These are phyloP conservation scores for Xestia c-nigrum DNA, from an alignment of 2,888 invertebrate species.

Conservation along the genomic window DNA sequence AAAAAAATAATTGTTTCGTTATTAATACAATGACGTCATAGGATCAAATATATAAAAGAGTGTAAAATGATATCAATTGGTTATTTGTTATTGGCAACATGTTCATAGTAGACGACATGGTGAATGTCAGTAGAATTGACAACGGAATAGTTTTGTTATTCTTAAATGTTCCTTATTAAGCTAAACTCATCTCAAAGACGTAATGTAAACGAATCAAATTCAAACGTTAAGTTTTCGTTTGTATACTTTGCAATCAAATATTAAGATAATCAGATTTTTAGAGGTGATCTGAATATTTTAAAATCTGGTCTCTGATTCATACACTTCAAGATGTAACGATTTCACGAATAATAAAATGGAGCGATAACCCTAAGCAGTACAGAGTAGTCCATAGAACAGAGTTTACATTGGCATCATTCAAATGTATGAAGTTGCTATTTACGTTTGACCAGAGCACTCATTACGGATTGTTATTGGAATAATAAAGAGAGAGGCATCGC, in stretches of 20 bases:
- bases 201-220: background rate
- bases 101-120: background rate
- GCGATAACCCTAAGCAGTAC: conserved; percentile 79
- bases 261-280: conserved; percentile 30
- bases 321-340: conserved; percentile 28
- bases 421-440: conserved; percentile 90
- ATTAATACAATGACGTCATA: conserved; percentile 4
- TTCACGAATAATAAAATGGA: conserved; percentile 55
- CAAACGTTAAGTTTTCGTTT: background rate
- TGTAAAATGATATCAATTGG: background rate
- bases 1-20: conserved; percentile 5
- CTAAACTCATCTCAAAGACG: no score
- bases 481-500: conserved; percentile 88
- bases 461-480: conserved; percentile 91
- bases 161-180: no score
- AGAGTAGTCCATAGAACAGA: conserved; percentile 84
- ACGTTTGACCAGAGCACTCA: conserved; percentile 90
- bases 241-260: conserved; percentile 35
- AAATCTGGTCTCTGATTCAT: conserved; percentile 43
- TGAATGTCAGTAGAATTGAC: background rate
- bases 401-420: conserved; percentile 90
- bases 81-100: no score
- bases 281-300: conserved; percentile 18
- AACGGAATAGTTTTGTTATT: no score
- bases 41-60: background rate